Percentiles rank a stretch among this genome's conserved stretches.
These are phyloP conservation scores for Patella ulyssiponensis DNA, from an alignment of 2,888 invertebrate genomes.

Conservation along the genomic window DNA sequence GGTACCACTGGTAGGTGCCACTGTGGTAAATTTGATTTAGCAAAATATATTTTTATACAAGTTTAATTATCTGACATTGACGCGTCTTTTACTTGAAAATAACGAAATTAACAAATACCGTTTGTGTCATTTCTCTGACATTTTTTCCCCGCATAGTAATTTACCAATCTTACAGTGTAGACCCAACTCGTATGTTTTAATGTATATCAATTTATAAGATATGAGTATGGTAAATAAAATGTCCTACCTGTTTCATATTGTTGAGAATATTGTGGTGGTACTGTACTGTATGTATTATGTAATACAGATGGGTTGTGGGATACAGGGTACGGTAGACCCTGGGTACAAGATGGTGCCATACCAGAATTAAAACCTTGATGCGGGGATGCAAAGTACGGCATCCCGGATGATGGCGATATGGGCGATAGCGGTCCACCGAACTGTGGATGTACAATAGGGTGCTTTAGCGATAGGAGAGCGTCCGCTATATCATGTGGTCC, in stretches of 20 bases:
- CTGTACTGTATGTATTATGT: slow-evolving; percentile 44
- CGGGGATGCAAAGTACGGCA: slow-evolving; percentile 36
- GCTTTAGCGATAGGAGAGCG: slow-evolving; percentile 88
- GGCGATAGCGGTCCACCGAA: slow-evolving; percentile 73
- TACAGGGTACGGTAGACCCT: slow-evolving; percentile 42
- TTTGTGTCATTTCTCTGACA: too few species aligned
- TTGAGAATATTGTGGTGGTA: slow-evolving; percentile 45
- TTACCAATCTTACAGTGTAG: too few species aligned
- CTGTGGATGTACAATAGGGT: slow-evolving; percentile 86
- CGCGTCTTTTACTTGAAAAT: too few species aligned
- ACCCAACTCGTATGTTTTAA: too few species aligned
- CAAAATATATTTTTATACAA: too few species aligned
- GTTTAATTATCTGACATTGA: too few species aligned
- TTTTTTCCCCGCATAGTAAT: too few species aligned
- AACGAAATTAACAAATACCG: too few species aligned
- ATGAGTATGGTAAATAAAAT: background rate
- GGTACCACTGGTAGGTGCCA: too few species aligned
- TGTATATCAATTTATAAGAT: too few species aligned
- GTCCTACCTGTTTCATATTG: slow-evolving; percentile 1
- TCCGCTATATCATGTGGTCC: slow-evolving; percentile 82
- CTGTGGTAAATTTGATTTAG: too few species aligned
- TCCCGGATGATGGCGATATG: slow-evolving; percentile 42
- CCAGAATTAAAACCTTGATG: slow-evolving; percentile 45
- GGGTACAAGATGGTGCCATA: slow-evolving; percentile 27
- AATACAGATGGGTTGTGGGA: slow-evolving; percentile 46